Evolutionary conservation across 2,113 vertebrate genomes (phyloP).

Genomic region (Ameiurus melas): DNA sequence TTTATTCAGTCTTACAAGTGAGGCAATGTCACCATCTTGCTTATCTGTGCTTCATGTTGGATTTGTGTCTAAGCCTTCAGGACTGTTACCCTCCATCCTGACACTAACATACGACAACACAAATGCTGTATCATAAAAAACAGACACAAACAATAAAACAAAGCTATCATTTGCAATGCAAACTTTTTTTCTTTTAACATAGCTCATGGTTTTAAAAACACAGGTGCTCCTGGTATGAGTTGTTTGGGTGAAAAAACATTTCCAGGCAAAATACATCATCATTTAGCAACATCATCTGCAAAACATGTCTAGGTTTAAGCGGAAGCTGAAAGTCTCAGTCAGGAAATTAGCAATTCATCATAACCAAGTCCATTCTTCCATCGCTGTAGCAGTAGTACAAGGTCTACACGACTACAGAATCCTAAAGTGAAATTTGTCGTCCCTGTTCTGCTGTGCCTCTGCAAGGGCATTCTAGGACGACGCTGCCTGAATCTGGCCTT

Average conservation of each 20-base stretch:
- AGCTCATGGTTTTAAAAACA: background rate
- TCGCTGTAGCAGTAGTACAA: background rate
- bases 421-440: background rate
- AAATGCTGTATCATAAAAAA: background rate
- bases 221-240: background rate
- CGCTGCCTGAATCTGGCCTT: constrained; percentile 84
- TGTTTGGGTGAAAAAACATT: background rate
- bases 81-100: background rate
- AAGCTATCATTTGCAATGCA: background rate
- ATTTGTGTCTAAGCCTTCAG: background rate
- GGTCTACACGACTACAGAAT: background rate
- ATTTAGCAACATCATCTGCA: background rate
- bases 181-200: background rate
- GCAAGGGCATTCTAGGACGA: constrained; percentile 64
- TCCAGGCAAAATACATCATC: constrained; percentile 4
- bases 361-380: background rate
- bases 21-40: background rate
- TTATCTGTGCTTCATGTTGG: background rate
- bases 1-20: background rate
- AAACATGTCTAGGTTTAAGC: background rate
- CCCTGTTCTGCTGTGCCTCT: background rate
- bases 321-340: background rate
- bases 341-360: background rate
- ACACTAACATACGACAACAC: background rate
- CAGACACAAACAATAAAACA: background rate